These are phyloP conservation scores for Phrynocephalus forsythii DNA, from an alignment of 2,797 vertebrate genomes.

Conservation along the genomic window DNA sequence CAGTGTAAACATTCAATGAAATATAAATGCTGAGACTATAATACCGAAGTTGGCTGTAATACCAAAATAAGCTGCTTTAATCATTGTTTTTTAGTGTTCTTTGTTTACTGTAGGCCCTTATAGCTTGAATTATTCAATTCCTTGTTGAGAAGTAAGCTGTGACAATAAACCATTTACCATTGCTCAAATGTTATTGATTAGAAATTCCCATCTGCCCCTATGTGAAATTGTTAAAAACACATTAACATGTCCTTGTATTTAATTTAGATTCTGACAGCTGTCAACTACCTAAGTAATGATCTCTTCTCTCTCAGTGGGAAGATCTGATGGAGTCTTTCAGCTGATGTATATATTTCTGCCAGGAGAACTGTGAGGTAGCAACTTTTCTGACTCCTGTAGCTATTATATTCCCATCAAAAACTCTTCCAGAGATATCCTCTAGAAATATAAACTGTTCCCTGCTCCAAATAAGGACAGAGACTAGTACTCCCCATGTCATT, in stretches of 20 bases:
- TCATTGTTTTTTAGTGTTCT: conserved; percentile 32
- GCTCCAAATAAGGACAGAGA: no score
- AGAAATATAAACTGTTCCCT: no score
- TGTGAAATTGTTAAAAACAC: conserved; percentile 33
- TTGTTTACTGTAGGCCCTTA: conserved; percentile 17
- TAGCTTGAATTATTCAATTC: conserved; percentile 38
- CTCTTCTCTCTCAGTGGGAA: conserved; percentile 2
- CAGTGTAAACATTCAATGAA: conserved; percentile 5
- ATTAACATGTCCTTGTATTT: conserved; percentile 11
- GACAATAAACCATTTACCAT: conserved; percentile 55
- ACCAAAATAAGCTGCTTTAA: conserved; percentile 42
- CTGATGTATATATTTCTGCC: not conserved
- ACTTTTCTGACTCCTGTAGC: not conserved
- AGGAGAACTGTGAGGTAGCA: not conserved
- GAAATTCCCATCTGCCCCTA: conserved; percentile 23
- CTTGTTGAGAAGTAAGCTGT: conserved; percentile 38
- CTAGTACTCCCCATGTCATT: no score
- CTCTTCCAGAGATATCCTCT: no score
- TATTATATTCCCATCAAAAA: not conserved
- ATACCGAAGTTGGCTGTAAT: conserved; percentile 7
- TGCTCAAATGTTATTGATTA: conserved; percentile 26
- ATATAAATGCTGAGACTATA: not conserved
- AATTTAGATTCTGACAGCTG: conserved; percentile 26
- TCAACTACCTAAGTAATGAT: conserved; percentile 39
- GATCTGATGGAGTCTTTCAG: not conserved